Evolutionary conservation across 2,888 invertebrate genomes (phyloP), one percentile per base, ranked within the genome.

Genomic region (Mamestra brassicae): DNA sequence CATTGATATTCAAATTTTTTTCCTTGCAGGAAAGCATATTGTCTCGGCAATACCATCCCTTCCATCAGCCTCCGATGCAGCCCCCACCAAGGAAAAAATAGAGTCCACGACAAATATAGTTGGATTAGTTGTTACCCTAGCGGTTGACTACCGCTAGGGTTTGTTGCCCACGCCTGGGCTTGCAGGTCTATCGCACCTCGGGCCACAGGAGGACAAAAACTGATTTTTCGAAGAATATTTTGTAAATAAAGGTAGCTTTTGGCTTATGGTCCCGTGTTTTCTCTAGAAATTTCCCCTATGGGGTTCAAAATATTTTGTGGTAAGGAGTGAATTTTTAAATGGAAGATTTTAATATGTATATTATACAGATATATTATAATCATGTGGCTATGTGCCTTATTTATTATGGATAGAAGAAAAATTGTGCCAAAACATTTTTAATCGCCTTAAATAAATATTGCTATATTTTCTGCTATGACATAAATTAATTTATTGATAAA

Each of bases 21-120:
- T 62, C 79, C 71, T 94, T 93, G 11, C 92, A 96, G 96, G 95
- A 95, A 82, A 94, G 90, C 70, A 88, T 96, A 78, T 89, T 94
- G 71, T 92, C 95, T 4, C 89, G 95, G 58, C 95, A 95, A 88
- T 94, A 95, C 75, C 96, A 96, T 69, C 96, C 96, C 6, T 95
- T 95, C 91, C 96, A 96, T 79, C 95, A 96, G 78, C 96, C 96
- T 5, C 93, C 94, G 3, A 92, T 94, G 92, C 95, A 95, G 84
- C 93, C 93, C 70, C 93, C 94, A 36, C 89, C 92, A 61, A 90
- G 94, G 83, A 93, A 90, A 85, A 95, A 93, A 93, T 95, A 95
- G 86, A 67, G 54, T 61, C 69, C 74, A 76, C 73, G 80, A 66
- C 68, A 75, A 76, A 65, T 54, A 58, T 71, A 74, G 79, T 89